Conservation (phyloP, 1,140 invertebrate genomes). For the Nephotettix cincticeps region DNA sequence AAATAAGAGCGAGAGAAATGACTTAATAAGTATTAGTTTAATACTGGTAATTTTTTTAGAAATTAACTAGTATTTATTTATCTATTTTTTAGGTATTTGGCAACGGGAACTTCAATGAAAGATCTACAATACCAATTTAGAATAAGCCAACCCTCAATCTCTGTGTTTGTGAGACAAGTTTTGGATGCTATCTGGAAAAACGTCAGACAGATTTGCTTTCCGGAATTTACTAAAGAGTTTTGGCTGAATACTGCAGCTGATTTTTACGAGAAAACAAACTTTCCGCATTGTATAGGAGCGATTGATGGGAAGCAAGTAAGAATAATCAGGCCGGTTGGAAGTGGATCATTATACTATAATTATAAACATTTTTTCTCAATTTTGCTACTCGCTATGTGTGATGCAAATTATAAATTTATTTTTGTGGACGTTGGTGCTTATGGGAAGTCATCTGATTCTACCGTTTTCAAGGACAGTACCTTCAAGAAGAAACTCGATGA, state of each 20-base stretch:
- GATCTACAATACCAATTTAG: conserved; percentile 31
- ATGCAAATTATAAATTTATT: conserved; percentile 27
- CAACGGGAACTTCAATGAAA: conserved; percentile 21
- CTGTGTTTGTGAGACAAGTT: conserved; percentile 31
- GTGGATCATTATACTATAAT: conserved; percentile 31
- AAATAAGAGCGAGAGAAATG: not conserved
- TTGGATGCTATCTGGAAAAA: conserved; percentile 35
- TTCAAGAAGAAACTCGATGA: conserved; percentile 22
- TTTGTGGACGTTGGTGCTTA: conserved; percentile 31
- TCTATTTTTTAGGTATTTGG: conserved; percentile 23
- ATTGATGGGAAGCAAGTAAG: conserved; percentile 49
- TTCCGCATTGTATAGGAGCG: conserved; percentile 50
- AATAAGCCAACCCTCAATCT: conserved; percentile 24
- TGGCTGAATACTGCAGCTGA: conserved; percentile 32
- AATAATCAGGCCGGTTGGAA: conserved; percentile 15
- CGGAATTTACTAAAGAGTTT: conserved; percentile 32
- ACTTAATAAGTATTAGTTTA: conserved; percentile 22
- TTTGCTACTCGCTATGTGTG: conserved; percentile 34
- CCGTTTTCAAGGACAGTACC: conserved; percentile 45
- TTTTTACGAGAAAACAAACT: conserved; percentile 39
- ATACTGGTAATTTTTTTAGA: conserved; percentile 42
- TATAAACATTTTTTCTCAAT: conserved; percentile 34
- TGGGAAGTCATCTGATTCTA: conserved; percentile 35
- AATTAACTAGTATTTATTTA: not conserved
- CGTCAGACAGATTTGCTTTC: conserved; percentile 25